A percentile compares a stretch with the other conserved stretches of the same genome.
Evolutionary conservation across 2,797 vertebrate genomes (phyloP).

Genomic region (Chromis chromis): DNA sequence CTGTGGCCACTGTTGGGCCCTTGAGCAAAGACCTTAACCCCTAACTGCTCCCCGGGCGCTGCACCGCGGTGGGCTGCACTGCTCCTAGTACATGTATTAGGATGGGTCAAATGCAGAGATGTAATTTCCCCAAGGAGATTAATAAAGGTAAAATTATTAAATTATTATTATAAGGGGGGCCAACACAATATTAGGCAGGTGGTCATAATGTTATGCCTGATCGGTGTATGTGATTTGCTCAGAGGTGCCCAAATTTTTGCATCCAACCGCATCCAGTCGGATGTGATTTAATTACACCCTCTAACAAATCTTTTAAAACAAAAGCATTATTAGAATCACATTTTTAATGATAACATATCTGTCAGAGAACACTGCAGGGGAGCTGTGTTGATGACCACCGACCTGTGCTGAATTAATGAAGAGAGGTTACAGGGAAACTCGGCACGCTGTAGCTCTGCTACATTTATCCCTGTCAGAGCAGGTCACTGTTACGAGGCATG

Average conservation of each 20-base stretch:
- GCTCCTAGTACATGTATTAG: too few relatives aligned
- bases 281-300: not conserved
- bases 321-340: constrained; percentile 58
- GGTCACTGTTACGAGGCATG: constrained; percentile 39
- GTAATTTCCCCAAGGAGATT: too few relatives aligned
- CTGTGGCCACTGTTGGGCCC: too few relatives aligned
- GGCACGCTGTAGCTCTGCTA: constrained; percentile 31
- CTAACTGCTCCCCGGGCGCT: too few relatives aligned
- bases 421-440: constrained; percentile 53
- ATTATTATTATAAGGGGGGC: too few relatives aligned
- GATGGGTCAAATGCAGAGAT: too few relatives aligned
- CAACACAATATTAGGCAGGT: too few relatives aligned
- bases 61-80: too few relatives aligned
- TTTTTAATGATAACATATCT: constrained; percentile 63
- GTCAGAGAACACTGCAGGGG: constrained; percentile 50
- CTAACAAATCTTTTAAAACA: constrained; percentile 51
- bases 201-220: too few relatives aligned
- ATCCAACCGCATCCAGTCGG: too few relatives aligned
- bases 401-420: constrained; percentile 75
- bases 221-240: not conserved
- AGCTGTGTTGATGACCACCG: constrained; percentile 57
- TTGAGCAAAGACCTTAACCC: too few relatives aligned
- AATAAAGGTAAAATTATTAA: too few relatives aligned
- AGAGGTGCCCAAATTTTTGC: not conserved
- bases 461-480: constrained; percentile 46